Percentiles rank a stretch among this genome's conserved stretches.
Evolutionary conservation across 1,140 invertebrate genomes (phyloP).

Genomic region (Pseudoatta argentina): DNA sequence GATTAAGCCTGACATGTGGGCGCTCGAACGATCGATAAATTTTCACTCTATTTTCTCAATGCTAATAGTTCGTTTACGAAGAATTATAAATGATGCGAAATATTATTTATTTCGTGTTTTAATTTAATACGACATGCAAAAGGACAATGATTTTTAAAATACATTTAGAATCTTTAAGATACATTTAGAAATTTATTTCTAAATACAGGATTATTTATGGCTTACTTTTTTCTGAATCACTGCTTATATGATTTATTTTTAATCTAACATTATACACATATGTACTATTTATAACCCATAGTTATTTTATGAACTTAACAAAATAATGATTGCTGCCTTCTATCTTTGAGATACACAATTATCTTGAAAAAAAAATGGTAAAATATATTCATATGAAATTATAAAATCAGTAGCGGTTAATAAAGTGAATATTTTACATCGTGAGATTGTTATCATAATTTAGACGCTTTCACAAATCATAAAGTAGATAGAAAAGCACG

Average conservation of each 20-base stretch:
- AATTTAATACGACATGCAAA: not conserved
- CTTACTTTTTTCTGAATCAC: not conserved
- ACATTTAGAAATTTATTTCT: no score
- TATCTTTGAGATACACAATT: not conserved
- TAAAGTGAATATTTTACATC: not conserved
- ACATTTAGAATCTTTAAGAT: not conserved
- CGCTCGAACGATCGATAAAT: constrained; percentile 49
- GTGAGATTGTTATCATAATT: constrained; percentile 24
- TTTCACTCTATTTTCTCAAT: constrained; percentile 42
- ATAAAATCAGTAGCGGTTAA: constrained; percentile 3
- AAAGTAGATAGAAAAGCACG: constrained; percentile 2
- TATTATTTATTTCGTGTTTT: not conserved
- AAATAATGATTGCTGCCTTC: not conserved
- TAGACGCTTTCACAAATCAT: constrained; percentile 24
- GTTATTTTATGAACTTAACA: not conserved
- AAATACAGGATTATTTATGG: not conserved
- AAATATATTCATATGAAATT: not conserved
- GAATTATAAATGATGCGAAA: constrained; percentile 1
- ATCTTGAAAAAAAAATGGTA: not conserved
- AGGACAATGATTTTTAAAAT: not conserved
- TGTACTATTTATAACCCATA: not conserved
- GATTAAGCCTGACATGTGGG: constrained; percentile 54
- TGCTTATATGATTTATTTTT: constrained; percentile 28
- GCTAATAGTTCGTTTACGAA: not conserved
- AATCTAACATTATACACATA: not conserved